Evolutionary conservation across 2,888 invertebrate species (phyloP), one percentile per base, ranked within the genome.

Genomic region (Geotrupes spiniger): DNA sequence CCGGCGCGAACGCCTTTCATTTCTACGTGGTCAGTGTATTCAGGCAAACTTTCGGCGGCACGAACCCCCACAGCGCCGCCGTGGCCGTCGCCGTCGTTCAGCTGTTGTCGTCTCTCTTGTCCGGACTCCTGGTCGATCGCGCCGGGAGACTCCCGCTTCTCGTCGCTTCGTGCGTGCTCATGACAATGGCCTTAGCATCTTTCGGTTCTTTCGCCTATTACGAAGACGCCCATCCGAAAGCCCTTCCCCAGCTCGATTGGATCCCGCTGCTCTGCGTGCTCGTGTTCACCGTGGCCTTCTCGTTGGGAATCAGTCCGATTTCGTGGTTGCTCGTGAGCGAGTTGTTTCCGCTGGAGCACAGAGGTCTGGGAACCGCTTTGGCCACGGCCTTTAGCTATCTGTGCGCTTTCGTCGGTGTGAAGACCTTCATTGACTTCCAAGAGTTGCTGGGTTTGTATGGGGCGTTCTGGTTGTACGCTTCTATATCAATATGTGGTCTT

Each of bases 1-100:
- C 87, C 29, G 91, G 91, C 9, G 90, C 89, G 26, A 89, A 89
- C 61, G 87, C 89, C 37, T 90, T 91, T 69, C 87, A 85, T 57
- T 89, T 89, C 68, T 91, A 91, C 71, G 89, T 89, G 38, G 92
- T 91, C 8, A 84, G 86, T 45, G 92, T 93, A 62, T 92, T 94
- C 70, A 79, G 88, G 54, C 85, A 87, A 70, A 92, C 92, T 12
- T 87, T 89, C 55, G 85, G 84, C 21, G 85, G 83, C 4, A 85
- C 89, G 75, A 87, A 89, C 65, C 89, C 90, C 3, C 89, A 90
- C 59, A 82, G 85, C 33, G 91, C 90, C 8, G 90, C 92, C 1
- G 88, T 92, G 41, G 85, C 90, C 39, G 88, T 92, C 4, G 91
- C 89, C 4, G 83, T 87, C 42, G 91, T 92, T 1, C 92, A 92